These are phyloP conservation scores for Pogonognathellus flavescens DNA, from an alignment of 1,140 invertebrate genomes.

Conservation along the genomic window DNA sequence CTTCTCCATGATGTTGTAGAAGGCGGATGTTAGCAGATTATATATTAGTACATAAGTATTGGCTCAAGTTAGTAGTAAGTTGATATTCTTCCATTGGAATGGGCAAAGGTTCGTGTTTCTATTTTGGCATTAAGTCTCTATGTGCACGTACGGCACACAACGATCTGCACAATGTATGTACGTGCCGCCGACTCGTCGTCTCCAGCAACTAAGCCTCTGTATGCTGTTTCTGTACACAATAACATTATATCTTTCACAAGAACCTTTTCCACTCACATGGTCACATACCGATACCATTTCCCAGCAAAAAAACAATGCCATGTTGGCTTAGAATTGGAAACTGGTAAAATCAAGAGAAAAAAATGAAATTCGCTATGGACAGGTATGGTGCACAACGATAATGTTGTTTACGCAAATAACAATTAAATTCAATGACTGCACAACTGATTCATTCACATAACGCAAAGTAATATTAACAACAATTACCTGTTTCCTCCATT, in stretches of 20 bases:
- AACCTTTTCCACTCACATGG: neutral
- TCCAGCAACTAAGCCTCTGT: slow-evolving; percentile 22
- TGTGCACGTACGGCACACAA: slow-evolving; percentile 24
- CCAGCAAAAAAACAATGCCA: neutral
- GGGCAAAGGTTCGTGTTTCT: slow-evolving; percentile 30
- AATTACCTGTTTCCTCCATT: slow-evolving; percentile 22
- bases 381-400: slow-evolving; percentile 55
- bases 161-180: neutral
- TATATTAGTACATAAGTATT: slow-evolving; percentile 55
- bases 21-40: slow-evolving; percentile 61
- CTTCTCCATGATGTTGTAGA: slow-evolving; percentile 52
- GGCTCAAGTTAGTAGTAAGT: neutral
- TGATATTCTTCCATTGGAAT: slow-evolving; percentile 41
- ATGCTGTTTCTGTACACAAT: slow-evolving; percentile 11
- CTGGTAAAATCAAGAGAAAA: neutral
- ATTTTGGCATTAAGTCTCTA: slow-evolving; percentile 47
- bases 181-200: slow-evolving; percentile 9
- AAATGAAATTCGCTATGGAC: neutral
- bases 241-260: slow-evolving; percentile 33
- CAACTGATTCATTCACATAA: slow-evolving; percentile 58
- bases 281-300: neutral
- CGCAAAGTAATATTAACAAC: slow-evolving; percentile 27
- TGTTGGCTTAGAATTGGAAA: neutral
- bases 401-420: slow-evolving; percentile 60
- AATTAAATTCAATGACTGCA: slow-evolving; percentile 50